Conservation (phyloP, 2,888 invertebrate genomes). For the Folsomia manolachei region DNA sequence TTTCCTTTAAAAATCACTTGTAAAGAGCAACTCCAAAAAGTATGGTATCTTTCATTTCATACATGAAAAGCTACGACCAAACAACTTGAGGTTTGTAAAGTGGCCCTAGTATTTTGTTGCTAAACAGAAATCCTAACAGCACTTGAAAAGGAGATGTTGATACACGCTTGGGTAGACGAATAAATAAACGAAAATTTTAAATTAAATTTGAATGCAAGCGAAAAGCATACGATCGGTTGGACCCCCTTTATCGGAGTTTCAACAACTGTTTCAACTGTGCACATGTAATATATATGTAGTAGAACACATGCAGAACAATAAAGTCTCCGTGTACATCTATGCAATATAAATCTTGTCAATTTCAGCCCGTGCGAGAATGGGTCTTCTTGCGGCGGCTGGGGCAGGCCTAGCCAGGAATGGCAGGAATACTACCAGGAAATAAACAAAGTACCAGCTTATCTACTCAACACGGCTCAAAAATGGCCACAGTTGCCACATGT, state of each 20-base stretch:
- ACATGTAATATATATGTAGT: not conserved
- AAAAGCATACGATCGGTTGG: not conserved
- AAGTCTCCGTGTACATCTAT: too few species aligned
- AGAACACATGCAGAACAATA: too few species aligned
- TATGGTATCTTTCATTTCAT: too few species aligned
- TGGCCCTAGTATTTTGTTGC: too few species aligned
- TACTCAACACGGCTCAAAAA: conserved; percentile 11
- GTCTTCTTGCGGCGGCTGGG: conserved; percentile 49
- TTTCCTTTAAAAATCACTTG: not conserved
- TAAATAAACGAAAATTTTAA: not conserved
- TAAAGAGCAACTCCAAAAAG: conserved; percentile 5
- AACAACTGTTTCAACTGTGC: not conserved
- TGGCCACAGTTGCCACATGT: conserved; percentile 31
- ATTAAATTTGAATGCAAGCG: not conserved
- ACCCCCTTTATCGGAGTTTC: not conserved
- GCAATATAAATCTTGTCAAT: not conserved
- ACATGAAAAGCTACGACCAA: too few species aligned
- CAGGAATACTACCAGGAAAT: conserved; percentile 38
- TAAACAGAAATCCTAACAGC: too few species aligned
- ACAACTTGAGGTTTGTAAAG: too few species aligned
- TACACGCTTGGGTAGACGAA: too few species aligned
- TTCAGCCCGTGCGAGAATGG: conserved; percentile 48
- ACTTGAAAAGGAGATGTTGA: too few species aligned
- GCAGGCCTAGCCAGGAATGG: conserved; percentile 48
- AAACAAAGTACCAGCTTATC: not conserved